Base-by-base conservation (phyloP, 2,888 invertebrate genomes). In the Eilema caniola region DNA sequence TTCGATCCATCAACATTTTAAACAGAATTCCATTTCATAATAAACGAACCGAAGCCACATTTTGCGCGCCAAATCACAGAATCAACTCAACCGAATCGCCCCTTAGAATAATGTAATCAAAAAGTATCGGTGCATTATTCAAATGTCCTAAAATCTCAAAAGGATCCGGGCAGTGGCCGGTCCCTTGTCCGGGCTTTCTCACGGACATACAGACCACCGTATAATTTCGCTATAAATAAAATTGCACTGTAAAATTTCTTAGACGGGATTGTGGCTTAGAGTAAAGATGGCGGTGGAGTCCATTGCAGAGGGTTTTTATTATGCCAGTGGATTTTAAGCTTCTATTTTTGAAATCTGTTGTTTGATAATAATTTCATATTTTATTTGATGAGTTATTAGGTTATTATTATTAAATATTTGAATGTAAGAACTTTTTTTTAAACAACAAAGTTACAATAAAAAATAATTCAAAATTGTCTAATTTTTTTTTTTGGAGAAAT, bases 201-300 rank as follows among this genome's bases (percentile, higher is more conserved):
- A 93, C 93, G 93, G 86, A 85, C 82, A 74, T 66, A 69, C 53
- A 62, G 68, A 75, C 81, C 75, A 75, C 88, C 88, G 94, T 91
- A 93, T 94, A 95, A 94, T 93, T 91, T 87, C 41, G 87, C 92
- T 89, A 94, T 94, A 94, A 94, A 95, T 93, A 94, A 93, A 92
- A 93, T 91, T 91, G 89, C 88, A 88, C 87, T 92, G 91, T 91
- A 92, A 93, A 94, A 92, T 90, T 90, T 87, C 91, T 90, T 87
- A 89, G 90, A 90, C 92, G 85, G 84, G 80, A 69, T 68, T 57
- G 62, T 59, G 67, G 70, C 66, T 64, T 72, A 73, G 69, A 71
- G 80, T 80, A 78, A 77, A 82, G 68, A 79, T 83, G 81, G 83
- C 75, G 62, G 70, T 70, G 76, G 81, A 80, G 79, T 53, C 53